Evolutionary conservation across 2,113 vertebrate species (phyloP).

Genomic region (Pangasianodon hypophthalmus): DNA sequence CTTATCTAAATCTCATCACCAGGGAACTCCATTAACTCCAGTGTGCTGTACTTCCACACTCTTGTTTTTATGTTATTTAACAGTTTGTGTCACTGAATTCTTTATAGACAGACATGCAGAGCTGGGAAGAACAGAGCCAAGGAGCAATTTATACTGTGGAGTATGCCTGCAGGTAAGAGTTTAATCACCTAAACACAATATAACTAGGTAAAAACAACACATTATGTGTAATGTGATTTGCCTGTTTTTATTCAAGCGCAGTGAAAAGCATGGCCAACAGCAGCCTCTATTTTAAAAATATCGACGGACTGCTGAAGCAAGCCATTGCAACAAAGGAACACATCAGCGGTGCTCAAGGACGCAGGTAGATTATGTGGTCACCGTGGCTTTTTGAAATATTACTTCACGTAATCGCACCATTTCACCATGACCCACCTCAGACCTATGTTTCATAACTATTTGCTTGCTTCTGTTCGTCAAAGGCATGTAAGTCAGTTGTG

Average conservation of each 20-base stretch:
- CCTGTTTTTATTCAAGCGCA: conserved; percentile 73
- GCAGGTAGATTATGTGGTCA: conserved; percentile 76
- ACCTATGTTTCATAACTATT: not conserved
- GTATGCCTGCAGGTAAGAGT: conserved; percentile 91
- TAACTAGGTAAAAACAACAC: not conserved
- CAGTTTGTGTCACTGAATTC: not conserved
- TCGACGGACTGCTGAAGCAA: conserved; percentile 84
- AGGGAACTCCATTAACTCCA: no score
- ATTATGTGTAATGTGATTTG: not conserved
- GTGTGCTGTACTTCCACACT: not conserved
- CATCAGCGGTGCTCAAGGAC: conserved; percentile 80
- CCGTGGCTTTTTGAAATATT: not conserved
- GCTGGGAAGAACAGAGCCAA: conserved; percentile 97
- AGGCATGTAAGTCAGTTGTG: not conserved
- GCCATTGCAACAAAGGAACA: conserved; percentile 85
- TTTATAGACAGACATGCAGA: conserved; percentile 92
- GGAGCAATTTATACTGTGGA: conserved; percentile 95
- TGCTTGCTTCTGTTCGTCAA: not conserved
- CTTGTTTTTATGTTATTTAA: not conserved
- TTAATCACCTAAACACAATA: not conserved
- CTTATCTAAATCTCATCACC: not conserved
- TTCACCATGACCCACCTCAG: not conserved
- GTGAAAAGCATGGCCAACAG: conserved; percentile 94
- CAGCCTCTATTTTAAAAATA: conserved; percentile 89
- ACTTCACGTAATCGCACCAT: not conserved